phyloP scores from a whole-genome alignment of 2,797 vertebrate species.

The Zonotrichia albicollis region DNA sequence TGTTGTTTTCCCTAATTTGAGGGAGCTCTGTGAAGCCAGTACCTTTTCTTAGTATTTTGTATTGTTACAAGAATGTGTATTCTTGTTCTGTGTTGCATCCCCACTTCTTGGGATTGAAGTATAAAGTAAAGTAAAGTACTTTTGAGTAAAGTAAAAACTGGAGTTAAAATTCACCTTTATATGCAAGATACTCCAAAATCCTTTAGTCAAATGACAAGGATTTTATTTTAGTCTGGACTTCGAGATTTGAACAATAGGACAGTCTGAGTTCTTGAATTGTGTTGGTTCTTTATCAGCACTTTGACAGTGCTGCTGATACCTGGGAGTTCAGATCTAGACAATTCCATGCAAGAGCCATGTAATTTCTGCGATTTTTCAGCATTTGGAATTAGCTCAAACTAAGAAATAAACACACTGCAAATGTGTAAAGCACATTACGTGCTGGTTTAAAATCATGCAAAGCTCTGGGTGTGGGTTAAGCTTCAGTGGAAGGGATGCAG shows the following conservation, averaged over 20 bases:
- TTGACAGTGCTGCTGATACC: background rate
- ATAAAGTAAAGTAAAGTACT: background rate
- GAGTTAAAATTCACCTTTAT: background rate
- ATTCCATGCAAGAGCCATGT: background rate
- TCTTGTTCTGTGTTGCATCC: background rate
- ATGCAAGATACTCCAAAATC: background rate
- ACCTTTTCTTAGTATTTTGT: background rate
- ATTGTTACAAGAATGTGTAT: background rate
- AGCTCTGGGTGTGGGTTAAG: background rate
- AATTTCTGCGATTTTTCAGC: background rate
- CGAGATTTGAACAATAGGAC: background rate
- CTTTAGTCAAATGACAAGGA: background rate
- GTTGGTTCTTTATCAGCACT: background rate
- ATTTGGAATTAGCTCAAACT: background rate
- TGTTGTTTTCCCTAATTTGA: background rate
- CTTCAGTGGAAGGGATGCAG: background rate
- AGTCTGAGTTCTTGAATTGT: background rate
- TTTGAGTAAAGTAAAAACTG: background rate
- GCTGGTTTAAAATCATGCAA: background rate
- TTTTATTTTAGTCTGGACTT: background rate
- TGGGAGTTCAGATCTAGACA: background rate
- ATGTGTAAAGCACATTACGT: background rate
- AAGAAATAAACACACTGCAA: background rate
- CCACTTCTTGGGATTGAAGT: background rate
- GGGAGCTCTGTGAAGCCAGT: background rate